Evolutionary conservation across 2,888 invertebrate species (phyloP).

Genomic region (Drosophila peninsularis): DNA sequence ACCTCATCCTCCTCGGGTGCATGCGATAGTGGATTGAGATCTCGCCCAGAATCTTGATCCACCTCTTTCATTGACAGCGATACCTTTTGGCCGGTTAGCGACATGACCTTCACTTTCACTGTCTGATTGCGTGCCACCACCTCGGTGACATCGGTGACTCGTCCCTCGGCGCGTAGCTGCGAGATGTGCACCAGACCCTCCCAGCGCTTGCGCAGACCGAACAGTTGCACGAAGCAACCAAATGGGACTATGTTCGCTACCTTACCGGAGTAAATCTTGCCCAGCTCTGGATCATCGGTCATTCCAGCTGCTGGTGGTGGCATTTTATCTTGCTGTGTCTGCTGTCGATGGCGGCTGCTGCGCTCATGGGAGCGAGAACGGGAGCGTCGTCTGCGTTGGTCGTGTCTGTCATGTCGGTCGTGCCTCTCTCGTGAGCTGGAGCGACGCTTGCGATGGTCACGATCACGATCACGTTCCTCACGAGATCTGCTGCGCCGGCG

Average conservation of each 20-base stretch:
- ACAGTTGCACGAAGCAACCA: slow-evolving; percentile 98
- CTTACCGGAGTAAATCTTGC: slow-evolving; percentile 95
- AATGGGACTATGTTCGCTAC: slow-evolving; percentile 98
- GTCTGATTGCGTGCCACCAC: slow-evolving; percentile 95
- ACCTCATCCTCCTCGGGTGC: slow-evolving; percentile 86
- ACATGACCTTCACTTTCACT: slow-evolving; percentile 96
- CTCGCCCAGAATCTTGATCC: slow-evolving; percentile 96
- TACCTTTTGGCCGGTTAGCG: slow-evolving; percentile 96
- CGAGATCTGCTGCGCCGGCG: slow-evolving; percentile 42
- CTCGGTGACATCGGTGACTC: slow-evolving; percentile 97
- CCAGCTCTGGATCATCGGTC: slow-evolving; percentile 91
- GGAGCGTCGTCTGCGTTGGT: slow-evolving; percentile 50
- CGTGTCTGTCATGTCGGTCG: slow-evolving; percentile 46
- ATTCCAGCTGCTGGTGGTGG: slow-evolving; percentile 84
- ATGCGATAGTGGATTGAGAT: slow-evolving; percentile 94
- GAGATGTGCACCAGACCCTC: slow-evolving; percentile 99
- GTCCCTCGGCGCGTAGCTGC: slow-evolving; percentile 94
- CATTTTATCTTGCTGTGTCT: slow-evolving; percentile 73
- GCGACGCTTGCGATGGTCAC: slow-evolving; percentile 45
- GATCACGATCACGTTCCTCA: slow-evolving; percentile 27
- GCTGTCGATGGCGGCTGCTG: slow-evolving; percentile 61
- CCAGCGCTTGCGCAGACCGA: slow-evolving; percentile 94
- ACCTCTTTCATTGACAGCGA: slow-evolving; percentile 99
- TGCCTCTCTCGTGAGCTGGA: slow-evolving; percentile 58
- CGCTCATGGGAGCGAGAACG: slow-evolving; percentile 60